Base-by-base conservation (phyloP, 2,113 vertebrate genomes). In the Leucosticte australis region DNA sequence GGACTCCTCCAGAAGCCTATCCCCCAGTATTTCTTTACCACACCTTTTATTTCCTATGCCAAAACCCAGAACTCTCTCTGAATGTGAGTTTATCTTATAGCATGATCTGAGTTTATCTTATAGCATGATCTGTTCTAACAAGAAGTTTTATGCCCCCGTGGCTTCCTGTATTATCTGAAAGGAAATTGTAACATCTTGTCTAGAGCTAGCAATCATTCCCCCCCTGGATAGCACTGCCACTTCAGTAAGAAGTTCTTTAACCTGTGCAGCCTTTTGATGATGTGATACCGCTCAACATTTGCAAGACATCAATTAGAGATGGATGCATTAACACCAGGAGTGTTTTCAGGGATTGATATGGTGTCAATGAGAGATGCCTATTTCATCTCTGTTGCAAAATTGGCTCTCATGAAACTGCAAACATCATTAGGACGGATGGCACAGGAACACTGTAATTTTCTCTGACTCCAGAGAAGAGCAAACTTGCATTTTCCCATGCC, bases 401-500 rank as follows among this genome's bases (percentile, higher is more conserved):
- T 89, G 80, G 88, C 92, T 92, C 62, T 93, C 80, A 87, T 2
- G 62, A 94, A 96, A 84, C 74, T 35, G 60, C 65, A 96, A 95
- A 82, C 92, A 89, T 84, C 90, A 89, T 96, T 87, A 94, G 86
- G 70, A 57, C 73, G 65, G 92, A 96, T 88, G 79, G 84, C 91
- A 90, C 55, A 37, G 82, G 82, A 94, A 82, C 63, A 59, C 87
- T 75, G 70, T 95, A 90, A 97, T 96, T 97, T 97, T 92, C 95
- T 94, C 82, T 69, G 90, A 91, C 92, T 92, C 24, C 17, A 46
- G 50, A 83, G 94, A 89, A 82, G 63, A 96, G 87, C 75, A 95
- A 95, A 92, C 89, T 95, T 84, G 87, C 86, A 65, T 92, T 93
- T 95, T 91, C 85, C 76, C 37, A 28, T 76, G 79, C 78, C 79